A percentile compares a stretch with the other conserved stretches of the same genome.
Conservation (phyloP, 2,888 invertebrate species). For the Temnothorax unifasciatus region DNA sequence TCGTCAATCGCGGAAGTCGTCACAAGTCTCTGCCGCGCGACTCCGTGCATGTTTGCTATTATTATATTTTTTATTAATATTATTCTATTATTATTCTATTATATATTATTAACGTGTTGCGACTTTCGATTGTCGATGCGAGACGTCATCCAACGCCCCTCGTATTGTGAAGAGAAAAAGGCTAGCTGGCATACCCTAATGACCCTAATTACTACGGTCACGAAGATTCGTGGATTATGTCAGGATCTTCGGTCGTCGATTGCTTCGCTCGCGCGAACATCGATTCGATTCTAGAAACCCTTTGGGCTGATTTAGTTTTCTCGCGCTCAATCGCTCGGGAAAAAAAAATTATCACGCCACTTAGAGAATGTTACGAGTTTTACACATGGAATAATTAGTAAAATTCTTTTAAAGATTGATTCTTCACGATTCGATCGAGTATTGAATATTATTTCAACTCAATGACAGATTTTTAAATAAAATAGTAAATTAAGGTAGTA, state of each 20-base stretch:
- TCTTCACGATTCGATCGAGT: not conserved
- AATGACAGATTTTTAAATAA: constrained; percentile 25
- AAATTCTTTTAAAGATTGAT: constrained; percentile 9
- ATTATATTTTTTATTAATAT: constrained; percentile 76
- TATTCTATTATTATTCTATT: constrained; percentile 68
- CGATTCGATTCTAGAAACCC: constrained; percentile 46
- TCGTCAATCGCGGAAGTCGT: constrained; percentile 66
- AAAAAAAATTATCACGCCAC: not conserved
- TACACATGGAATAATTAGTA: not conserved
- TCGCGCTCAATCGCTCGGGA: not conserved
- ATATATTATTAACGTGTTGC: constrained; percentile 71
- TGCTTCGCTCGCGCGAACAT: not conserved
- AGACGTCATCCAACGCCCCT: constrained; percentile 25
- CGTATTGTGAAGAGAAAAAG: constrained; percentile 46
- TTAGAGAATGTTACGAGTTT: constrained; percentile 8
- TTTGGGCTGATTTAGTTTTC: constrained; percentile 62
- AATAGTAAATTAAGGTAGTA: not conserved
- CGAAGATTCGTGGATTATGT: not conserved
- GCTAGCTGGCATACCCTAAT: constrained; percentile 69
- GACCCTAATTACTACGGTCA: not conserved
- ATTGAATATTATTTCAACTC: constrained; percentile 18
- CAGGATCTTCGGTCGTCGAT: not conserved
- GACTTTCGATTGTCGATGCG: constrained; percentile 57
- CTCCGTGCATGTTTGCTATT: constrained; percentile 84
- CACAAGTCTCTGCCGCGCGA: constrained; percentile 61